Base-by-base conservation (phyloP, 2,888 invertebrate genomes). In the Harpagoxenus sublaevis region DNA sequence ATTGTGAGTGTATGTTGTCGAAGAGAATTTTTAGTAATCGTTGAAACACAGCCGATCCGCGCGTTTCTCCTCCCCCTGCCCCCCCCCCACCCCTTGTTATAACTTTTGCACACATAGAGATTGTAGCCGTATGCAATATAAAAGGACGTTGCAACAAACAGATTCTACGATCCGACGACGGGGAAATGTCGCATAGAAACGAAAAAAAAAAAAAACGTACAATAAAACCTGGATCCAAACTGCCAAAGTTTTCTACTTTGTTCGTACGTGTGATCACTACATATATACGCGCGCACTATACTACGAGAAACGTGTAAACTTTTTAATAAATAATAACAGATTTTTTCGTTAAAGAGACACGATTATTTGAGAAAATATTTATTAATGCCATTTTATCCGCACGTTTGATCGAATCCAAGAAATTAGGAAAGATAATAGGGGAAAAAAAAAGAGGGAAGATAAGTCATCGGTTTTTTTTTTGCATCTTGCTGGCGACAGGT, bases 1-100 rank as follows among this genome's bases (percentile, higher is more conserved):
- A 87, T 87, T 88, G 87, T 89, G 89, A 89, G 77, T 90, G 91
- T 92, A 90, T 81, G 63, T 90, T 88, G 55, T 57, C 74, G 87
- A 85, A 68, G 81, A 79, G 86, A 87, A 83, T 70, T 83, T 89
- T 83, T 86, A 90, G 65, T 89, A 84, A 88, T 84, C 84, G 74
- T 85, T 86, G 60, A 75, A 63, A 63, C 23, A 79, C 66, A 77
- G 77, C 83, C 84, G 83, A 75, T 84, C 28, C 84, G 74, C 83
- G 66, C 68, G 62, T 66, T 83, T 28, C 63, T 70, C 42, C 31
- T 12, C 39, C 31, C 18, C 39, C 51, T 39, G n/a, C 51, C 39
- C 3, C 42, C 39, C 9, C 6, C n/a, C 23, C n/a, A n/a, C 75
- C 55, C 60, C 84, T 87, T 84, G 87, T 83, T 88, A 84, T 83